These are phyloP conservation scores for Apamea sordens DNA, from an alignment of 2,888 invertebrate species.

Conservation along the genomic window DNA sequence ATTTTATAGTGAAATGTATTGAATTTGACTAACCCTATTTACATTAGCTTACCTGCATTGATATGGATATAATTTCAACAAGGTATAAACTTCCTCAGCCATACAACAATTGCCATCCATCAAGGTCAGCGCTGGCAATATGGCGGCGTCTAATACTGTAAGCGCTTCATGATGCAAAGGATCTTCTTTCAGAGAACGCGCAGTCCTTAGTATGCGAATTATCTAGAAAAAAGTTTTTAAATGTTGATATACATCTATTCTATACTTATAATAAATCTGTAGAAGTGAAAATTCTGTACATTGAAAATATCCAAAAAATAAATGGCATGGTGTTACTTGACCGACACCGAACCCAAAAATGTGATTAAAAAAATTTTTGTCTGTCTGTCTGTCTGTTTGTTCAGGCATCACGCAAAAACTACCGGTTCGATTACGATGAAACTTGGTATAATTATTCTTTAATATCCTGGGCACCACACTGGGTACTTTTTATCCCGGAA, in stretches of 20 bases:
- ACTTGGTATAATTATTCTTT: too few relatives aligned
- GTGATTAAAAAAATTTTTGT: too few relatives aligned
- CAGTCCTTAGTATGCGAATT: slow-evolving; percentile 85
- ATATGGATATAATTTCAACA: slow-evolving; percentile 96
- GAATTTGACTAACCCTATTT: background rate
- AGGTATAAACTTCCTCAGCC: slow-evolving; percentile 98
- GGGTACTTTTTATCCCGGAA: too few relatives aligned
- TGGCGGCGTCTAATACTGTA: slow-evolving; percentile 95
- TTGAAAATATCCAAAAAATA: too few relatives aligned
- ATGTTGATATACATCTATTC: background rate
- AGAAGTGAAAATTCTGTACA: too few relatives aligned
- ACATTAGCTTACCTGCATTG: slow-evolving; percentile 91
- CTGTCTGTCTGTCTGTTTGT: too few relatives aligned
- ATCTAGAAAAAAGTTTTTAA: slow-evolving; percentile 74
- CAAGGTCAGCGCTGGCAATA: slow-evolving; percentile 97
- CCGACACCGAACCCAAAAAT: too few relatives aligned
- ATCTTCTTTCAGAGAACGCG: slow-evolving; percentile 84
- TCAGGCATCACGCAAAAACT: too few relatives aligned
- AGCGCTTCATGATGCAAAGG: slow-evolving; percentile 95
- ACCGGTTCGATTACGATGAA: too few relatives aligned
- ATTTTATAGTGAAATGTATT: background rate
- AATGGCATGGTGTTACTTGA: too few relatives aligned
- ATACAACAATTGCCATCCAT: slow-evolving; percentile 98
- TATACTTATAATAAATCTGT: too few relatives aligned
- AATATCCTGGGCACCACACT: too few relatives aligned